Percentiles rank a stretch among this genome's conserved stretches.
Conservation (phyloP, 2,113 vertebrate genomes). For the Sturnus vulgaris region DNA sequence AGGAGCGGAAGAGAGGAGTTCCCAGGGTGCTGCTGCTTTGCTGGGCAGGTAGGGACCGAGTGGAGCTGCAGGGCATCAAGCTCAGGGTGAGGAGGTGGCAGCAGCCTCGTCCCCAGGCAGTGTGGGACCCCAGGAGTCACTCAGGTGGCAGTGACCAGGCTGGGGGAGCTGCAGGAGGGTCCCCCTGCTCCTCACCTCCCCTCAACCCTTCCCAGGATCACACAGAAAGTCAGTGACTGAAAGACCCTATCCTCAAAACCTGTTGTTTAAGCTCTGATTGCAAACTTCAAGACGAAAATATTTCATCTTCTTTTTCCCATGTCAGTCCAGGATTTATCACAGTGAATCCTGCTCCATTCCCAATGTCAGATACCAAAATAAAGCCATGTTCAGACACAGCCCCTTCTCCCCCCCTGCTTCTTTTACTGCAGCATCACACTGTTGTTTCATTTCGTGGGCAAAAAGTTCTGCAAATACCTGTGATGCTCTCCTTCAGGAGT, state of each 20-base stretch:
- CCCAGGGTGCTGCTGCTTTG: background rate
- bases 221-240: background rate
- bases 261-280: background rate
- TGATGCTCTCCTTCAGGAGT: background rate
- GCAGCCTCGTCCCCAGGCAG: background rate
- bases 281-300: background rate
- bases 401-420: background rate
- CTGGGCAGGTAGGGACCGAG: background rate
- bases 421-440: background rate
- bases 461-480: background rate
- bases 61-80: background rate
- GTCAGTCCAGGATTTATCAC: background rate
- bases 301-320: background rate
- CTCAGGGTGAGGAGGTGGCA: background rate
- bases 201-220: background rate
- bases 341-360: background rate
- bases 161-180: background rate
- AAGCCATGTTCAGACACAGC: background rate
- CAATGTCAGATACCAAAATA: background rate
- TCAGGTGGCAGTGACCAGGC: accelerated
- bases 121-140: background rate
- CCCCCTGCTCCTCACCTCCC: accelerated
- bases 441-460: background rate
- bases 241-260: background rate
- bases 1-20: background rate